Percentiles rank a stretch among this genome's conserved stretches.
phyloP scores from a whole-genome alignment of 2,888 invertebrate species.

The Drosophila meridionalis region DNA sequence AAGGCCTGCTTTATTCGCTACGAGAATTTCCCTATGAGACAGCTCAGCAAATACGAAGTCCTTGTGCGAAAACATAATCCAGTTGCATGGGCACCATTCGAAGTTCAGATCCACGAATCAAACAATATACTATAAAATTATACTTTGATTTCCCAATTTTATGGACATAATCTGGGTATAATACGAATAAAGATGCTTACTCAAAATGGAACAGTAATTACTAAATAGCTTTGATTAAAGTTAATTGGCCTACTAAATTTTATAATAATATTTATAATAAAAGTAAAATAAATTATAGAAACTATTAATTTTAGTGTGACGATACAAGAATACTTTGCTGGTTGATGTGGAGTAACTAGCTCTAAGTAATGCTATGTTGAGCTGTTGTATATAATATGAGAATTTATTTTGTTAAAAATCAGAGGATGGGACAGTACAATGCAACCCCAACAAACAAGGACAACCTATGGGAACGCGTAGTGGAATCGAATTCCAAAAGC shows the following conservation, averaged over 20 bases:
- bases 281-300: not conserved
- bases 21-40: conserved; percentile 37
- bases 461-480: too few relatives aligned
- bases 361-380: not conserved
- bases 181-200: not conserved
- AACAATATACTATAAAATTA: not conserved
- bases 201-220: not conserved
- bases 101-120: not conserved
- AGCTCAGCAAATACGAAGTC: conserved; percentile 51
- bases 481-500: too few relatives aligned
- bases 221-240: not conserved
- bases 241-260: not conserved
- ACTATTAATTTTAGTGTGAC: not conserved
- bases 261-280: not conserved
- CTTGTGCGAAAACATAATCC: conserved; percentile 20
- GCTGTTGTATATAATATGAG: too few relatives aligned
- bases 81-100: not conserved
- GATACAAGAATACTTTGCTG: not conserved
- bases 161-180: too few relatives aligned
- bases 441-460: too few relatives aligned
- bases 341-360: not conserved
- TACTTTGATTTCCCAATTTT: too few relatives aligned
- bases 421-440: too few relatives aligned
- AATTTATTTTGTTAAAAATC: too few relatives aligned
- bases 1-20: conserved; percentile 43